Evolutionary conservation across 2,888 invertebrate genomes (phyloP).

Genomic region (Thecophora atra): DNA sequence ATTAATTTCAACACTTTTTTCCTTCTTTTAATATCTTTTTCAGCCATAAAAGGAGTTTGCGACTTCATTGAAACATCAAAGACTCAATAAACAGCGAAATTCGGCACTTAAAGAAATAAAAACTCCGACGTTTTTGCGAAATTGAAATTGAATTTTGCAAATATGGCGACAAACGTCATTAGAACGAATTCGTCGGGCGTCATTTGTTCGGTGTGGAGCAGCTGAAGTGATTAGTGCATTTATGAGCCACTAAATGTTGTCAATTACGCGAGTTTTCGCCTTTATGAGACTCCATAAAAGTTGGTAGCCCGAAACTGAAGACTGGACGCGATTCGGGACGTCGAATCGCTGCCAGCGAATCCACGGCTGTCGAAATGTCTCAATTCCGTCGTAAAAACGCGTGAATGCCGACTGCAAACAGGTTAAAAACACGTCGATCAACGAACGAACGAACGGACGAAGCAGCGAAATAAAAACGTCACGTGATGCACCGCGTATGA

Average conservation of each 20-base stretch:
- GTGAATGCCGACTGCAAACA: neutral
- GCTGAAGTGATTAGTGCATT: neutral
- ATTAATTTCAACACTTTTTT: too few species aligned
- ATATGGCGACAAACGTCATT: neutral
- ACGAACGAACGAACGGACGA: neutral
- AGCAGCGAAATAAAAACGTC: neutral
- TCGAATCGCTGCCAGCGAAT: neutral
- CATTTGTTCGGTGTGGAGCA: too few species aligned
- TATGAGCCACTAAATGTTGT: constrained; percentile 7
- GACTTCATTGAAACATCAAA: too few species aligned
- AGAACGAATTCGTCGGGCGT: too few species aligned
- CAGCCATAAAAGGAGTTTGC: too few species aligned
- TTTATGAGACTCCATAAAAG: constrained; percentile 17
- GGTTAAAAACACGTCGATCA: constrained; percentile 2
- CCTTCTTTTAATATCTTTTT: too few species aligned
- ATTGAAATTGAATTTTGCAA: too few species aligned
- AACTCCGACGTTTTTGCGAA: constrained; percentile 31
- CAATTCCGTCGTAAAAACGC: constrained; percentile 4
- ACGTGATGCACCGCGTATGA: neutral
- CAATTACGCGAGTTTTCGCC: constrained; percentile 15
- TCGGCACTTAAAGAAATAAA: neutral
- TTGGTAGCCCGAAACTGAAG: neutral
- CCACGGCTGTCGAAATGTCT: constrained; percentile 8
- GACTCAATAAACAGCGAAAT: too few species aligned
- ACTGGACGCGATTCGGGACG: neutral